Percentiles rank a stretch among this genome's conserved stretches.
These are phyloP conservation scores for Chrysogorgia sp. DNA, from an alignment of 92 coral and sea anemone species.

Conservation along the genomic window DNA sequence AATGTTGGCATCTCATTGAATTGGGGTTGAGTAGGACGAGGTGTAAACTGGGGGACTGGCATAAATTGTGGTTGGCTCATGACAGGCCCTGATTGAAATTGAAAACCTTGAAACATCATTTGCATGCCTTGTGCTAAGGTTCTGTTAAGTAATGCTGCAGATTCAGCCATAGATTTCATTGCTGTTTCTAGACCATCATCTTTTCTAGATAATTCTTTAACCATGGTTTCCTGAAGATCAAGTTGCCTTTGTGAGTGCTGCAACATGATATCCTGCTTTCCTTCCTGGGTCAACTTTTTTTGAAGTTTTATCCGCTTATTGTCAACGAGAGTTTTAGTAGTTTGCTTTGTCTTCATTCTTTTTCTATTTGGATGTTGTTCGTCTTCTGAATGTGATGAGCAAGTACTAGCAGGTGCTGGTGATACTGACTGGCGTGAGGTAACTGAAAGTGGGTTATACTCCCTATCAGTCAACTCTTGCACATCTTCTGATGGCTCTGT, in stretches of 20 bases:
- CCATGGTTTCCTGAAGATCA: constrained; percentile 25
- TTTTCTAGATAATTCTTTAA: constrained; percentile 41
- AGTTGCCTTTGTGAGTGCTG: constrained; percentile 46
- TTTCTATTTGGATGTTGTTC: too few species aligned
- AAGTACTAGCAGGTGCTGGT: too few species aligned
- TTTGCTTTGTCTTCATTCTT: too few species aligned
- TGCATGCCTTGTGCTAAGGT: constrained; percentile 56
- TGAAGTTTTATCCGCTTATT: constrained; percentile 39
- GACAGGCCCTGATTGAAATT: constrained; percentile 28
- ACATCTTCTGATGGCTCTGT: too few species aligned
- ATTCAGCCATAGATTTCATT: constrained; percentile 54
- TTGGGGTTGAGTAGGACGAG: too few species aligned
- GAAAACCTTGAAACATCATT: constrained; percentile 45
- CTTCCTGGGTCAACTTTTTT: constrained; percentile 34
- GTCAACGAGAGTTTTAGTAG: constrained; percentile 18
- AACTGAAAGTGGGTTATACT: too few species aligned
- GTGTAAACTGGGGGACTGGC: too few species aligned
- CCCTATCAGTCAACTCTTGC: too few species aligned
- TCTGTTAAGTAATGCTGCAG: constrained; percentile 33
- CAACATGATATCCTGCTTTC: constrained; percentile 34
- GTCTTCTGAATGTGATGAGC: too few species aligned
- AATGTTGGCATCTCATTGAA: too few species aligned
- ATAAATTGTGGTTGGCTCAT: too few species aligned
- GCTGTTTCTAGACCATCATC: constrained; percentile 56
- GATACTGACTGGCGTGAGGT: too few species aligned